Base-by-base conservation (phyloP, 2,113 vertebrate species). In the Misgurnus mizolepis region DNA sequence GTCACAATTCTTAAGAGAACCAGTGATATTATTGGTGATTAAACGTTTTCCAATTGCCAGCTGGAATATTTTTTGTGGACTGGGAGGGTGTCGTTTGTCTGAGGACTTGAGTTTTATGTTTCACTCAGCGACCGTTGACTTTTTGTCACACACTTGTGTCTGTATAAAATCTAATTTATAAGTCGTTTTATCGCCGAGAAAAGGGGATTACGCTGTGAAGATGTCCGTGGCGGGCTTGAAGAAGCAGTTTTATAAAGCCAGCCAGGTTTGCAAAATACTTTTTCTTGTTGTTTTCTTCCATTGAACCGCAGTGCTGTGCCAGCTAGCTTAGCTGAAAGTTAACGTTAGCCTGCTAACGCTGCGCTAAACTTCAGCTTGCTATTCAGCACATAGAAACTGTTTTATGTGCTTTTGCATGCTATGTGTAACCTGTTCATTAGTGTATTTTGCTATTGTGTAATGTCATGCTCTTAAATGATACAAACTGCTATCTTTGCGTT, bases 161-260 rank as follows among this genome's bases (percentile, higher is more conserved):
- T 55, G 41, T 12, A 34, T 50, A 40, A 22, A 66, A 65, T 34
- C 55, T 17, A 6, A 40, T 67, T 34, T 67, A 11, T 45, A 39
- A 11, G 39, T 79, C 2, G n/a, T 18, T 78, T 15, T 76, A 5
- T 69, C 66, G 56, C 39, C 41, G 27, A 41, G 9, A 56, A 49
- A 65, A 40, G 49, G 78, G 86, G 73, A 60, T 66, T 40, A 75
- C 49, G 84, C 79, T 65, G 74, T 84, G 93, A 93, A 89, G 87
- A 99, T 99, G 97, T 98, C 97, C 87, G 96, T 98, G 76, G 96
- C 97, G 77, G 97, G 97, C 78, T 90, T 98, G 67, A 99, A 97
- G 94, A 99, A 99, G 72, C 97, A 98, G 92, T 98, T 98, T 93
- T 98, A 99, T 88, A 99, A 99, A 92, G 97, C 97, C 55, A 98